Conservation (phyloP, 1,140 invertebrate genomes). For the Gyrodactylus salaris region DNA sequence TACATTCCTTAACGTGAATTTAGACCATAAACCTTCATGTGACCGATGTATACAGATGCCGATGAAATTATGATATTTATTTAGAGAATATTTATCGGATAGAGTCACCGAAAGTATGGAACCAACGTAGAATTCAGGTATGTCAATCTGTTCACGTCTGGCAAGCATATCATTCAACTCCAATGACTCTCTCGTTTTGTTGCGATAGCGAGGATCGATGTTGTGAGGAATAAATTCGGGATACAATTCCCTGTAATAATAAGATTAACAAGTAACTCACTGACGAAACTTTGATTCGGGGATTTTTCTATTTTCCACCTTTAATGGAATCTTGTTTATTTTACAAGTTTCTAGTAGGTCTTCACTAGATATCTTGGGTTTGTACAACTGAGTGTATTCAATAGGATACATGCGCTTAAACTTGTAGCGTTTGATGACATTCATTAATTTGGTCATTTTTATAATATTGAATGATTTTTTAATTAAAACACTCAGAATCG, state of each 20-base stretch:
- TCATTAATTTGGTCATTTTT: too few species aligned
- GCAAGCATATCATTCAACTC: slow-evolving; percentile 66
- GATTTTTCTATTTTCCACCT: slow-evolving; percentile 13
- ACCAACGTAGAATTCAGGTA: slow-evolving; percentile 92
- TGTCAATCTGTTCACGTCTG: slow-evolving; percentile 39
- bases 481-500: too few species aligned
- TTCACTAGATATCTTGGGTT: not conserved
- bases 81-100: slow-evolving; percentile 49
- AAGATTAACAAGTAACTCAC: not conserved
- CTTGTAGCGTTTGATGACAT: too few species aligned
- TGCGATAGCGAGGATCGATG: not conserved
- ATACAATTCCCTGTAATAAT: not conserved
- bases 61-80: slow-evolving; percentile 53
- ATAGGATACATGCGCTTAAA: not conserved
- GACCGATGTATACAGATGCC: slow-evolving; percentile 66
- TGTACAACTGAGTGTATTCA: not conserved
- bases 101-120: slow-evolving; percentile 60
- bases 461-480: too few species aligned
- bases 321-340: not conserved
- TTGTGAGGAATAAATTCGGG: not conserved
- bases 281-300: not conserved
- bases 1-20: slow-evolving; percentile 58
- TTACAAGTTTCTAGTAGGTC: not conserved
- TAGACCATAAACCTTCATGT: slow-evolving; percentile 39
- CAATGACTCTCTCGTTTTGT: slow-evolving; percentile 34